Evolutionary conservation across 1,140 invertebrate species (phyloP).

Genomic region (Zaprionus africanus): DNA sequence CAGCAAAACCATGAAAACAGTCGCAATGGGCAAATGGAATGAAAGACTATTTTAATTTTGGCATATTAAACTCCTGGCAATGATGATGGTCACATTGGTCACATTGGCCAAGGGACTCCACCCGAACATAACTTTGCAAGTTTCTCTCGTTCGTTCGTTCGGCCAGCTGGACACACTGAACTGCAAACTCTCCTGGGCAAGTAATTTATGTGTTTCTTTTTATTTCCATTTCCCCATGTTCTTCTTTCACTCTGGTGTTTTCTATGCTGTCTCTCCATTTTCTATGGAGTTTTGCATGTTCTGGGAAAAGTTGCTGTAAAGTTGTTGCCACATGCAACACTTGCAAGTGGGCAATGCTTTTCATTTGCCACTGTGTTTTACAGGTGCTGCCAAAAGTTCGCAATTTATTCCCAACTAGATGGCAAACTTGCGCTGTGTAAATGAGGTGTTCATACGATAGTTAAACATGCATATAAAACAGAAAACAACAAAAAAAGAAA

Average conservation of each 20-base stretch:
- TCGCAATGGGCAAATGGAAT: conserved; percentile 44
- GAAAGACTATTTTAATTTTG: conserved; percentile 66
- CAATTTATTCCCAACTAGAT: conserved; percentile 10
- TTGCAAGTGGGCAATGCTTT: conserved; percentile 31
- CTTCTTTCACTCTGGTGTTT: background rate
- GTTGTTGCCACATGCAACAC: conserved; percentile 43
- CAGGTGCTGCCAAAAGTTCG: conserved; percentile 18
- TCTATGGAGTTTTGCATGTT: conserved; percentile 46
- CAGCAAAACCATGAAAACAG: conserved; percentile 14
- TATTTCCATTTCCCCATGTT: conserved; percentile 1
- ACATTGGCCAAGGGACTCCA: background rate
- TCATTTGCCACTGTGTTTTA: conserved; percentile 23
- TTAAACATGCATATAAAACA: background rate
- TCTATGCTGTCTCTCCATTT: conserved; percentile 12
- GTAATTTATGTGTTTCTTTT: conserved; percentile 39
- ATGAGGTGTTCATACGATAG: conserved; percentile 9
- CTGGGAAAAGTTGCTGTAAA: conserved; percentile 33
- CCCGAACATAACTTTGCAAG: conserved; percentile 29
- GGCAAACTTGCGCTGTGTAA: conserved; percentile 16
- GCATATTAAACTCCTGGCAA: conserved; percentile 51
- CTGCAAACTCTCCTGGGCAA: conserved; percentile 17
- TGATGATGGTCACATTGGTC: conserved; percentile 4
- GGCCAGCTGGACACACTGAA: conserved; percentile 18
- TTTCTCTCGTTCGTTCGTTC: background rate
- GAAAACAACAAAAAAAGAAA: background rate